Evolutionary conservation across 2,888 invertebrate species (phyloP), one percentile per base, ranked within the genome.

Genomic region (Oxycera nigricornis): DNA sequence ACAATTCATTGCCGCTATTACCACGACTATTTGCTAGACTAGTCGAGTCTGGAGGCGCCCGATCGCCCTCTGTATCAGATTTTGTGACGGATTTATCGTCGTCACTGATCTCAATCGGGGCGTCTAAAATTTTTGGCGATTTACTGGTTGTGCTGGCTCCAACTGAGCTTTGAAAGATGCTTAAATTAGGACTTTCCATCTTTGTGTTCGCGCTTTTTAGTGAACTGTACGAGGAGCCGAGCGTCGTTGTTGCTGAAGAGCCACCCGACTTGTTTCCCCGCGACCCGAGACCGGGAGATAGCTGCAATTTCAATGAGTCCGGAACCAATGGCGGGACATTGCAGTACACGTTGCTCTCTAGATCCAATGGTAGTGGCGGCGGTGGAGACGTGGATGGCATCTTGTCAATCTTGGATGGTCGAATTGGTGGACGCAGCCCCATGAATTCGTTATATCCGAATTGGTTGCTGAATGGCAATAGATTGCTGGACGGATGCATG

Each of bases 281-380:
- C 1, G 59, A 59, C 6, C 11, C 11, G 14, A 59, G 17, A 7
- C 11, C 59, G n/a, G 81, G 73, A 17, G 77, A 72, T 2, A 79
- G 30, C 7, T 80, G 77, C 11, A 79, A 72, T 76, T 82, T 82
- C 77, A 83, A 80, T 0, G 82, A 82, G 14, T 84, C 84, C 1
- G 84, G 83, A 1, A 85, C 81, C 14, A 85, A 74, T 1, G 85
- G 83, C 14, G 84, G 84, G 1, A 85, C 84, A 79, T 84, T 84
- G 68, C 84, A 84, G 76, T 82, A 83, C 50, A 70, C 70, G 31
- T 77, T 82, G 7, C 81, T 80, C 35, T 83, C 82, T 2, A 76
- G 72, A 1, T 75, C 75, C 24, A 74, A 39, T n/a, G 76, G 75
- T 9, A 73, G 59, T 1, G 68, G 14, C 14, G 73, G 70, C 14